phyloP scores from a whole-genome alignment of 2,797 vertebrate species.

The Xerus rutilus region DNA sequence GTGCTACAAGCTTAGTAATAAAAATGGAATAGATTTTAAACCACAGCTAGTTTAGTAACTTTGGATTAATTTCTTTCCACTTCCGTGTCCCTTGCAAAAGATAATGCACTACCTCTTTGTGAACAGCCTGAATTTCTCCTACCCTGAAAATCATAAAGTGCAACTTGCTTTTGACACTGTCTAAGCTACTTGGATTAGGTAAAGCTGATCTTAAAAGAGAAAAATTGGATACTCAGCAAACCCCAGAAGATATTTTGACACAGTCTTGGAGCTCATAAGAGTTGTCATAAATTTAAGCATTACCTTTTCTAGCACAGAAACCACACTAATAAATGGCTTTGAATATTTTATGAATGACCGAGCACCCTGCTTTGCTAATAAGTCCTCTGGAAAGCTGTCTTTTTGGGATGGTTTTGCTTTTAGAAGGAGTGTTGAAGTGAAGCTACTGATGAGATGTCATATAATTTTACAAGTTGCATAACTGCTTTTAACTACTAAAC shows the following conservation, averaged over 20 bases:
- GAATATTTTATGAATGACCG: slow-evolving; percentile 86
- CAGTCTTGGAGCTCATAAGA: slow-evolving; percentile 82
- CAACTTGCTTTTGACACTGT: slow-evolving; percentile 79
- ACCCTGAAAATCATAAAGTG: slow-evolving; percentile 78
- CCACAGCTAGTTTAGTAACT: slow-evolving; percentile 55
- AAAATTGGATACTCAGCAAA: slow-evolving; percentile 83
- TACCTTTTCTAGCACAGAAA: slow-evolving; percentile 83
- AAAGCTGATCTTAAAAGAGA: slow-evolving; percentile 84
- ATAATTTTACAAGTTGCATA: slow-evolving; percentile 90
- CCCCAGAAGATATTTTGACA: slow-evolving; percentile 82
- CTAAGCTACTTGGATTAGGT: slow-evolving; percentile 79
- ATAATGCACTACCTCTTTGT: slow-evolving; percentile 51
- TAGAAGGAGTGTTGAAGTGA: slow-evolving; percentile 82
- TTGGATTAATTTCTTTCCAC: slow-evolving; percentile 63
- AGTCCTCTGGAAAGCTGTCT: slow-evolving; percentile 73
- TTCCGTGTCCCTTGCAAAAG: slow-evolving; percentile 67
- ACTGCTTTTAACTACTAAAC: slow-evolving; percentile 90
- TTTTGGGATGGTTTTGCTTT: slow-evolving; percentile 72
- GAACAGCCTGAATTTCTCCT: slow-evolving; percentile 78
- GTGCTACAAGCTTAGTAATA: slow-evolving; percentile 44
- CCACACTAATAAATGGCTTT: slow-evolving; percentile 85
- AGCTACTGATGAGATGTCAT: slow-evolving; percentile 87
- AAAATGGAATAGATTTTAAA: slow-evolving; percentile 67
- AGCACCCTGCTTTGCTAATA: slow-evolving; percentile 82
- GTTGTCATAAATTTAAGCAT: slow-evolving; percentile 85